These are phyloP conservation scores for Stenichneumon culpator DNA, from an alignment of 2,888 invertebrate genomes.

Conservation along the genomic window DNA sequence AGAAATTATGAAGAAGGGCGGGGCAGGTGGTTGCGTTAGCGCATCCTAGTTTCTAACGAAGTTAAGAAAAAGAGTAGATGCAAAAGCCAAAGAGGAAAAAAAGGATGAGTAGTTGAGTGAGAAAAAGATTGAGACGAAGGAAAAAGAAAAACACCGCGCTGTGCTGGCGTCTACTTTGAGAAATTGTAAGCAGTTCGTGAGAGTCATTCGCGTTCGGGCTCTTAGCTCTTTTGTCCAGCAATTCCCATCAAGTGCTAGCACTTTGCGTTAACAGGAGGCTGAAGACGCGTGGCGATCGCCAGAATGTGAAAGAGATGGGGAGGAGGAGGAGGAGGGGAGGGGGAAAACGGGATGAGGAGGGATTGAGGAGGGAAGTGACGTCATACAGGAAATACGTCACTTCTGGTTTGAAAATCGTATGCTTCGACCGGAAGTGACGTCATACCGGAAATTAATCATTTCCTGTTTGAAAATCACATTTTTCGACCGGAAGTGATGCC, in stretches of 20 bases:
- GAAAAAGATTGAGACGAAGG: not conserved
- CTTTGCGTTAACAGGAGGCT: not conserved
- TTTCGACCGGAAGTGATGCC: no score
- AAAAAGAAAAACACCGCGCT: not conserved
- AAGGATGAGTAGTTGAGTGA: not conserved
- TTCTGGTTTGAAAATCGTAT: no score
- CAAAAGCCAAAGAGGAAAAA: not conserved
- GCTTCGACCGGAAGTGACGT: no score
- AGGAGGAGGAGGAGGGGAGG: no score
- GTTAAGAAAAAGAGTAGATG: not conserved
- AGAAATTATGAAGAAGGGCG: not conserved
- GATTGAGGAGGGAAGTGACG: no score
- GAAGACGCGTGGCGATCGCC: no score
- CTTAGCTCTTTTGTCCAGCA: not conserved
- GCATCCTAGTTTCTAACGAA: not conserved
- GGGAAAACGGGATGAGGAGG: no score
- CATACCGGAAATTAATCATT: no score
- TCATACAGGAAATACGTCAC: no score
- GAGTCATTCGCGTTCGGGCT: not conserved
- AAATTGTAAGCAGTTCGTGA: not conserved
- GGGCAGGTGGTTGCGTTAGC: not conserved
- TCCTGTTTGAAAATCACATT: no score
- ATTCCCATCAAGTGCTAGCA: not conserved
- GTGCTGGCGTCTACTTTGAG: not conserved
- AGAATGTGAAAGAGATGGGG: no score